Conservation (phyloP, 92 coral and sea anemone species). For the Epizoanthus scotinus region DNA sequence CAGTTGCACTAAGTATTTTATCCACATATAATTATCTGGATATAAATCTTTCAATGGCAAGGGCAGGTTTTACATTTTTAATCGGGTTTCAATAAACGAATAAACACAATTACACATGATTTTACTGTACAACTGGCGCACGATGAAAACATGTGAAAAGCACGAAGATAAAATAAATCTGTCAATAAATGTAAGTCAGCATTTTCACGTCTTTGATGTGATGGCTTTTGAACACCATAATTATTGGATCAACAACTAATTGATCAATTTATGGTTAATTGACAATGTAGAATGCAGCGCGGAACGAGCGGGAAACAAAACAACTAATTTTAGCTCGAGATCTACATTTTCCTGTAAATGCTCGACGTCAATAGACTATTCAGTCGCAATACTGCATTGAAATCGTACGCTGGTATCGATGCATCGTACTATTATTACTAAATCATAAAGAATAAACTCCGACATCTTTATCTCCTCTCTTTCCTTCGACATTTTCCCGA, state of each 20-base stretch:
- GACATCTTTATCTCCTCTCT: neutral
- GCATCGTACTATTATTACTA: neutral
- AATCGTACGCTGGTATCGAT: neutral
- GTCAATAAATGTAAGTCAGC: neutral
- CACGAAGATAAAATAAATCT: neutral
- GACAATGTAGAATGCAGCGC: too few species aligned
- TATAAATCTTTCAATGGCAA: neutral
- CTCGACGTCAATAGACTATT: neutral
- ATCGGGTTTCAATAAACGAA: neutral
- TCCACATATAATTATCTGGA: neutral
- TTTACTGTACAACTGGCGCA: neutral
- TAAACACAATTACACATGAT: neutral
- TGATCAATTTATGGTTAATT: too few species aligned
- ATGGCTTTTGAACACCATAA: neutral
- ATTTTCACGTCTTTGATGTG: neutral
- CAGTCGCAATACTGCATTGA: neutral
- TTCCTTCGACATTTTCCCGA: constrained; percentile 1
- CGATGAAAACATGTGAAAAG: neutral
- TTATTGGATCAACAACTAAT: neutral
- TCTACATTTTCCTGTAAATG: neutral
- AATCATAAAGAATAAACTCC: neutral
- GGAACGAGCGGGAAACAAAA: neutral
- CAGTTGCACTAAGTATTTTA: neutral
- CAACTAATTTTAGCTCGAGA: neutral
- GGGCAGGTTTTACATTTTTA: neutral